A percentile compares a stretch with the other conserved stretches of the same genome.
These are phyloP conservation scores for Nemotelus pantherinus DNA, from an alignment of 2,888 invertebrate species.

Conservation along the genomic window DNA sequence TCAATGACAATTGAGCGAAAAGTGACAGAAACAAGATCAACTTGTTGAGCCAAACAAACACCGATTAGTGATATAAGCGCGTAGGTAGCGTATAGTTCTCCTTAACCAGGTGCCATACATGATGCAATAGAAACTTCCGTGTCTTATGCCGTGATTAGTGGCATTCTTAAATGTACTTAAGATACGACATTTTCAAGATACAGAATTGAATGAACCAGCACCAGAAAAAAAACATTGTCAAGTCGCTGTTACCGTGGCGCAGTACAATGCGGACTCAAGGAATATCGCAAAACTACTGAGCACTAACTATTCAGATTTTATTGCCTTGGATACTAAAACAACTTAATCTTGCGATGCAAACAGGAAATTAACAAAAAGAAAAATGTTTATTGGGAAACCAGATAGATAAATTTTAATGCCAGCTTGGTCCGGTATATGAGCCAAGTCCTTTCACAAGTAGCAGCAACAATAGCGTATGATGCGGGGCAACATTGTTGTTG, in stretches of 20 bases:
- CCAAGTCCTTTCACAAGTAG: not conserved
- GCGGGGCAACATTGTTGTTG: no score
- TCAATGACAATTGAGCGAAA: slow-evolving; percentile 12
- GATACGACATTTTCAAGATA: not conserved
- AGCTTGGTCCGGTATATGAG: not conserved
- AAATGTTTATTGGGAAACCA: slow-evolving; percentile 19
- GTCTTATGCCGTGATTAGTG: slow-evolving; percentile 2
- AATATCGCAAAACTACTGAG: no score
- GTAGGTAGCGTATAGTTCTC: not conserved
- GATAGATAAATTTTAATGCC: not conserved
- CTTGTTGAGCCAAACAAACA: not conserved
- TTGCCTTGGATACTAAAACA: slow-evolving; percentile 14
- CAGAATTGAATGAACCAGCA: not conserved
- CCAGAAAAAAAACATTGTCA: not conserved
- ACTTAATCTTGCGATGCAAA: not conserved
- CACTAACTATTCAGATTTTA: not conserved
- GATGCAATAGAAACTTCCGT: not conserved
- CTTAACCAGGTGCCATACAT: no score
- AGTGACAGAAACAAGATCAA: slow-evolving; percentile 15
- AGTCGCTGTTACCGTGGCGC: not conserved
- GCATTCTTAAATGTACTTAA: slow-evolving; percentile 19
- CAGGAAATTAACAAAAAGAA: slow-evolving; percentile 5
- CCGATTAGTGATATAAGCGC: not conserved
- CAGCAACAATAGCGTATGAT: no score
- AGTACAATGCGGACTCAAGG: not conserved